Evolutionary conservation across 2,113 vertebrate species (phyloP).

Genomic region (Coturnix japonica): DNA sequence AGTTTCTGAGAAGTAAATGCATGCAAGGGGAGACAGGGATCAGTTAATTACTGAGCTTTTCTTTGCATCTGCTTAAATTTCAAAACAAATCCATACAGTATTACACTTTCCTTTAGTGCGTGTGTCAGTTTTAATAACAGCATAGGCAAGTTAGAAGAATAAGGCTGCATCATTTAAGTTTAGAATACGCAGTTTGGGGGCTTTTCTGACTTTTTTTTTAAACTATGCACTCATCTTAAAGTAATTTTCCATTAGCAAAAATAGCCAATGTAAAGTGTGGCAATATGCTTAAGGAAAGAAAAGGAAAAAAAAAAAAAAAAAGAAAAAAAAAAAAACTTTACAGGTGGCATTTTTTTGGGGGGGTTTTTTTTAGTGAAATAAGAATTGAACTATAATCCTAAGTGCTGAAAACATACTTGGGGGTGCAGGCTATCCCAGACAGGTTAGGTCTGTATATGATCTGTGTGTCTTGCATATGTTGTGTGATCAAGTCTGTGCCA

Average conservation of each 20-base stretch:
- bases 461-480: not conserved
- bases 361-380: not conserved
- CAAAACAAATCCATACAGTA: not conserved
- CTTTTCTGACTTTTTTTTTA: conserved; percentile 3
- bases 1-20: not conserved
- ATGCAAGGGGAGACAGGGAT: not conserved
- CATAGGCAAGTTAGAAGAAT: not conserved
- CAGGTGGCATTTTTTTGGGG: not conserved
- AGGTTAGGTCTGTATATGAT: too few relatives aligned
- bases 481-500: not conserved
- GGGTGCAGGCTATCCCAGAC: not conserved
- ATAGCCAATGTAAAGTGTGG: not conserved
- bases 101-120: not conserved
- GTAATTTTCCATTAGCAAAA: not conserved
- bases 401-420: not conserved
- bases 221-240: not conserved
- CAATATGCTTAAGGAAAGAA: not conserved
- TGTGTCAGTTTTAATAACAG: not conserved
- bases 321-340: too few relatives aligned
- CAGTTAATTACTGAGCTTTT: not conserved
- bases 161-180: not conserved
- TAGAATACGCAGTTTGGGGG: not conserved
- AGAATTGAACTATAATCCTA: not conserved
- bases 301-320: not conserved
- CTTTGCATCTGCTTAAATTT: not conserved